Percentiles rank a stretch among this genome's conserved stretches.
phyloP scores from a whole-genome alignment of 2,113 vertebrate species.

The Myrmophylax atrothorax region DNA sequence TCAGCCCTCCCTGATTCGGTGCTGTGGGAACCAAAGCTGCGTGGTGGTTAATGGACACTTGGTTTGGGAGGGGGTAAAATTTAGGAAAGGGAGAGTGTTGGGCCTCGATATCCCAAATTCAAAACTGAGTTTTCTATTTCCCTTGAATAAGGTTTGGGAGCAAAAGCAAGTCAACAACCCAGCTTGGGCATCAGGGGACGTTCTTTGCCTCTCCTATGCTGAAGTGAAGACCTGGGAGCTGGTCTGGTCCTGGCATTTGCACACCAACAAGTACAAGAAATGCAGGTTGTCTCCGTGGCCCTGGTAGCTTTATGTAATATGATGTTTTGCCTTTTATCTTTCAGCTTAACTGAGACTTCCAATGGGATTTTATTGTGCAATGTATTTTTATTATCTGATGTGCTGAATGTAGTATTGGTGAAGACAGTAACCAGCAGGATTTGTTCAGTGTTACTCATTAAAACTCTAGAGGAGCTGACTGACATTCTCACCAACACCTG shows the following conservation, averaged over 20 bases:
- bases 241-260: background rate
- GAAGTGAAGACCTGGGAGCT: constrained; percentile 72
- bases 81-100: fast-evolving
- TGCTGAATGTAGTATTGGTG: background rate
- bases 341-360: constrained; percentile 61
- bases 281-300: background rate
- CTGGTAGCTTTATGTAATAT: background rate
- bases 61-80: background rate
- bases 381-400: constrained; percentile 59
- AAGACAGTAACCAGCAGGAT: background rate
- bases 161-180: constrained; percentile 87
- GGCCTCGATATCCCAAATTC: background rate
- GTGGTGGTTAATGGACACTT: fast-evolving
- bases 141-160: constrained; percentile 85
- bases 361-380: constrained; percentile 71
- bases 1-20: background rate
- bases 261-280: background rate
- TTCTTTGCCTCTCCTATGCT: constrained; percentile 93
- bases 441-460: background rate
- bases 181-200: constrained; percentile 82
- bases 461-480: background rate
- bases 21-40: background rate
- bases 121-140: background rate
- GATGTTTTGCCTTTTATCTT: constrained; percentile 12
- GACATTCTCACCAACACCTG: background rate